These are phyloP conservation scores for Falco punctatus DNA, from an alignment of 2,113 vertebrate genomes.

Conservation along the genomic window DNA sequence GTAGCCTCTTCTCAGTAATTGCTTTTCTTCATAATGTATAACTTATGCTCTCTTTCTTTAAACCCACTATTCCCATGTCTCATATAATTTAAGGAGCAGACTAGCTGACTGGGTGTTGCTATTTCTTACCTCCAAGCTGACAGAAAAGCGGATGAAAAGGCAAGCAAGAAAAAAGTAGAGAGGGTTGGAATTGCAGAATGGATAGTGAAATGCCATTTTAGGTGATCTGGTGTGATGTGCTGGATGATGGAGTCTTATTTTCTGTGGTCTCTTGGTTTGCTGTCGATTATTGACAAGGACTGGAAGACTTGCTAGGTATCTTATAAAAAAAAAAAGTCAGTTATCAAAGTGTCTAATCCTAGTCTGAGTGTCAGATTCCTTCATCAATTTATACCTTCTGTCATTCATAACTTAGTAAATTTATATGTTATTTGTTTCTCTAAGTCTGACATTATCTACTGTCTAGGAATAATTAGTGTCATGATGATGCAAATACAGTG, in stretches of 20 bases:
- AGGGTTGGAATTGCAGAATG: neutral
- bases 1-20: slow-evolving; percentile 24
- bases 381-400: neutral
- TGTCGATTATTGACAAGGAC: neutral
- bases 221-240: neutral
- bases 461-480: neutral
- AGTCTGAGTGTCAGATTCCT: neutral
- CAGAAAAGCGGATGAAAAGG: neutral
- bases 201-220: neutral
- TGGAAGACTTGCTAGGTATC: neutral
- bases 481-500: neutral
- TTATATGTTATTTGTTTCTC: neutral
- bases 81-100: neutral
- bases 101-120: neutral
- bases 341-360: neutral
- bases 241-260: neutral
- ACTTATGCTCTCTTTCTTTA: neutral
- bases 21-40: slow-evolving; percentile 23
- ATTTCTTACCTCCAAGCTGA: neutral
- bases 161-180: neutral
- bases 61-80: neutral
- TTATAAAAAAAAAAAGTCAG: neutral
- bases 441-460: neutral
- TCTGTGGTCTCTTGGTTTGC: neutral
- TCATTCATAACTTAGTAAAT: neutral